These are phyloP conservation scores for Aphyosemion australe DNA, from an alignment of 2,113 vertebrate genomes.

Conservation along the genomic window DNA sequence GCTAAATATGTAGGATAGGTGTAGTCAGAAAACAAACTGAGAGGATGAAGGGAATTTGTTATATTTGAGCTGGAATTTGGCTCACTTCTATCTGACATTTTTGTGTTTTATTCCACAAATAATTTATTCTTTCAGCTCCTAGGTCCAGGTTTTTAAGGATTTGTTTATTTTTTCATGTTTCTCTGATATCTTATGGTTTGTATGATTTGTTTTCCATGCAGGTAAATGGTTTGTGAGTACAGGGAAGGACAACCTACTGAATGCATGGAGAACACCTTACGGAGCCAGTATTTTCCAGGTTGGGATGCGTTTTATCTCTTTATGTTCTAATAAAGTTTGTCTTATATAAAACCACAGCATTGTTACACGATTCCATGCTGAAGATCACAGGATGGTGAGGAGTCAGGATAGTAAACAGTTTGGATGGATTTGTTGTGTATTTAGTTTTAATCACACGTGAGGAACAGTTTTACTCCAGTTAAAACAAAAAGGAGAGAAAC, in stretches of 20 bases:
- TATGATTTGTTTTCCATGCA: slow-evolving; percentile 51
- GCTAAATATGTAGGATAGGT: too few species aligned
- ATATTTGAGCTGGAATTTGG: too few species aligned
- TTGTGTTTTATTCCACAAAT: too few species aligned
- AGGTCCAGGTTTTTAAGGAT: neutral
- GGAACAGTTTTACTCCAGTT: neutral
- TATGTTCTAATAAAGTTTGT: slow-evolving; percentile 2
- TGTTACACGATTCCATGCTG: neutral
- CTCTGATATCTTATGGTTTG: neutral
- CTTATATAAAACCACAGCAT: neutral
- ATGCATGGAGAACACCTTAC: slow-evolving; percentile 95
- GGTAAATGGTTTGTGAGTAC: slow-evolving; percentile 99
- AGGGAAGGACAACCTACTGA: slow-evolving; percentile 96
- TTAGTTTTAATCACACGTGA: neutral
- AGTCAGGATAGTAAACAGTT: neutral
- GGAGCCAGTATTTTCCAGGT: slow-evolving; percentile 99
- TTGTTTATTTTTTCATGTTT: neutral
- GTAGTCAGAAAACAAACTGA: too few species aligned
- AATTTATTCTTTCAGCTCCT: too few species aligned
- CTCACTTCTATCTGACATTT: too few species aligned
- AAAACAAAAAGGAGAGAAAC: neutral
- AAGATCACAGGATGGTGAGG: neutral
- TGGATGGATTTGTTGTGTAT: neutral
- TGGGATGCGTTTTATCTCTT: slow-evolving; percentile 2
- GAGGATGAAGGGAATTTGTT: too few species aligned